phyloP scores from a whole-genome alignment of 2,113 vertebrate genomes.

The Callaeas wilsoni region DNA sequence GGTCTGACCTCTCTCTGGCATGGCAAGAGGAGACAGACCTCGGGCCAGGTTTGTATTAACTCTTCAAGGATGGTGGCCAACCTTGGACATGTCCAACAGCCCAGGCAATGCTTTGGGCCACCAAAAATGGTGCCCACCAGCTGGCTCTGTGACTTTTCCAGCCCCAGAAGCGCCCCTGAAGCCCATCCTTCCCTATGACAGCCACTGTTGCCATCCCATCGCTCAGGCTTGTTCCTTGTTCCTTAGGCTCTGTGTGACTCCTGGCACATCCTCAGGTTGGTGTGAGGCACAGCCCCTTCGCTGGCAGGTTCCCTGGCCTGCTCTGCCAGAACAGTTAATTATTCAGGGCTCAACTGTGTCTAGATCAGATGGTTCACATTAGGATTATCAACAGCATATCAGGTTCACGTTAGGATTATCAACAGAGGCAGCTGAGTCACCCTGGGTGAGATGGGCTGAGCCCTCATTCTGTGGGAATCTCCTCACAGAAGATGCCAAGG shows the following conservation, averaged over 20 bases:
- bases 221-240: neutral
- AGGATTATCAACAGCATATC: neutral
- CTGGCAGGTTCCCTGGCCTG: neutral
- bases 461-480: neutral
- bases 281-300: neutral
- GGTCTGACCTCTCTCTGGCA: neutral
- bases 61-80: neutral
- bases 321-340: conserved; percentile 1
- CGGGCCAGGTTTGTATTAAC: accelerated
- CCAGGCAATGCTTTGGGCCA: neutral
- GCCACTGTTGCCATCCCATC: neutral
- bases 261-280: neutral
- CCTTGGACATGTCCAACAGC: neutral
- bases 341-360: neutral
- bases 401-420: neutral
- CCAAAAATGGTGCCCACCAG: neutral
- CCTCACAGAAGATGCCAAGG: neutral
- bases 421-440: neutral
- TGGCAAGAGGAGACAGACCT: neutral
- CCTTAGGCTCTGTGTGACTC: neutral
- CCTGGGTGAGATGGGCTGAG: neutral
- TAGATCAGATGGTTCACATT: neutral
- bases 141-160: neutral
- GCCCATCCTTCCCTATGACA: neutral
- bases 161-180: neutral